These are phyloP conservation scores for Rousettus madagascariensis DNA, from an alignment of 2,797 vertebrate genomes.

Conservation along the genomic window DNA sequence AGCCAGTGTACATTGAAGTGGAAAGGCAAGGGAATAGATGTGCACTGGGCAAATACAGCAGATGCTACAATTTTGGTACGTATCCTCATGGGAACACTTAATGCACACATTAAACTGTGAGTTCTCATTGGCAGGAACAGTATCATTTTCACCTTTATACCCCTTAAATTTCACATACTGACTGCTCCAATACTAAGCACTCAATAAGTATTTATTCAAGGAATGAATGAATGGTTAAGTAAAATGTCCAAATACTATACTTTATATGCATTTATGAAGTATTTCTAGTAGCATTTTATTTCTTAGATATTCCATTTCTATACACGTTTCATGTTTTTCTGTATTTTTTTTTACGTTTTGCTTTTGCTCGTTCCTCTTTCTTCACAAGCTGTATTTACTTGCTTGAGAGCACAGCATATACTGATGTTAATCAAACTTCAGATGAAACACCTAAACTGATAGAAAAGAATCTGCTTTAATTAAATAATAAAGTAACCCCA, in stretches of 20 bases:
- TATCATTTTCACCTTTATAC: neutral
- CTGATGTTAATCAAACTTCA: conserved; percentile 11
- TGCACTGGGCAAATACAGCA: neutral
- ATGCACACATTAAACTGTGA: neutral
- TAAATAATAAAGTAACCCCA: conserved; percentile 56
- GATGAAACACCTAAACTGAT: conserved; percentile 58
- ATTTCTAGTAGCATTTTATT: conserved; percentile 26
- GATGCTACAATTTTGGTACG: neutral
- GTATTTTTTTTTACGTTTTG: neutral
- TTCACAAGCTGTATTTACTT: conserved; percentile 25
- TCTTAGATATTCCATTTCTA: neutral
- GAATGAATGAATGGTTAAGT: neutral
- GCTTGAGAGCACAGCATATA: neutral
- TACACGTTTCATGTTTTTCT: neutral
- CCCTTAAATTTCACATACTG: neutral
- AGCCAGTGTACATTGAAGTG: neutral
- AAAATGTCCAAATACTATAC: neutral
- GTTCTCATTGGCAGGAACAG: neutral
- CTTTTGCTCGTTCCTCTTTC: neutral
- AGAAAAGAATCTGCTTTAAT: conserved; percentile 52
- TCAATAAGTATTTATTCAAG: neutral
- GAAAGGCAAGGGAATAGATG: neutral
- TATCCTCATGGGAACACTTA: neutral
- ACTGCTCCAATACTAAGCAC: neutral
- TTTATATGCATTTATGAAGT: neutral